Conservation (phyloP, 2,113 vertebrate genomes). For the Saccopteryx leptura region DNA sequence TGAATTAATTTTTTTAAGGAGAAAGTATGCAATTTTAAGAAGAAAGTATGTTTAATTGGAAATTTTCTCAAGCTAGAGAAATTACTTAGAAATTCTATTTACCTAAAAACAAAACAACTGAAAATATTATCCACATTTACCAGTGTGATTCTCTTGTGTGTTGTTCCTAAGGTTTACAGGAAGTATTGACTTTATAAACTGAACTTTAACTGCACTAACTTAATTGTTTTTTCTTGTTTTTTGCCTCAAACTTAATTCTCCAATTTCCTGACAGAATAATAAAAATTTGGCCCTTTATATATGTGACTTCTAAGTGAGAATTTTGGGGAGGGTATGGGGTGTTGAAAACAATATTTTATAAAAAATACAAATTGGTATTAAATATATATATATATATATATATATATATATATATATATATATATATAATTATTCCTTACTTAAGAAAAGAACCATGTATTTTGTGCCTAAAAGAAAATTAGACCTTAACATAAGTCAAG, state of each 20-base stretch:
- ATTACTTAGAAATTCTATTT: slow-evolving; percentile 12
- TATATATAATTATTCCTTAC: slow-evolving; percentile 76
- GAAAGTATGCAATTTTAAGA: neutral
- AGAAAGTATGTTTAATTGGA: slow-evolving; percentile 23
- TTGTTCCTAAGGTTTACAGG: neutral
- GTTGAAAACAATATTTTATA: slow-evolving; percentile 81
- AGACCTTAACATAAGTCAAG: neutral
- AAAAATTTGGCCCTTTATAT: slow-evolving; percentile 8
- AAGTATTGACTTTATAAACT: neutral
- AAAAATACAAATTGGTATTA: slow-evolving; percentile 83
- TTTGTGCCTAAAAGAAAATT: slow-evolving; percentile 38
- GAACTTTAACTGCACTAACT: neutral
- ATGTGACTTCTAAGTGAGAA: slow-evolving; percentile 82
- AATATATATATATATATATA: slow-evolving; percentile 73
- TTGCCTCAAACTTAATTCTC: slow-evolving; percentile 11
- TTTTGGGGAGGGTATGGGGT: slow-evolving; percentile 51
- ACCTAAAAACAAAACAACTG: slow-evolving; percentile 32
- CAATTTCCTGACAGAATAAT: slow-evolving; percentile 31
- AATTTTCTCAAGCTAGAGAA: slow-evolving; percentile 21
- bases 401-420: slow-evolving; percentile 74
- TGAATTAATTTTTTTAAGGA: neutral
- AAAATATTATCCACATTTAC: neutral
- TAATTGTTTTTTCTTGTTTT: slow-evolving; percentile 3
- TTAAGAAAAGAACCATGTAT: slow-evolving; percentile 73
- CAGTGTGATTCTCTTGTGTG: neutral